Base-by-base conservation (phyloP, 2,888 invertebrate genomes). In the Stegana nigrithorax region DNA sequence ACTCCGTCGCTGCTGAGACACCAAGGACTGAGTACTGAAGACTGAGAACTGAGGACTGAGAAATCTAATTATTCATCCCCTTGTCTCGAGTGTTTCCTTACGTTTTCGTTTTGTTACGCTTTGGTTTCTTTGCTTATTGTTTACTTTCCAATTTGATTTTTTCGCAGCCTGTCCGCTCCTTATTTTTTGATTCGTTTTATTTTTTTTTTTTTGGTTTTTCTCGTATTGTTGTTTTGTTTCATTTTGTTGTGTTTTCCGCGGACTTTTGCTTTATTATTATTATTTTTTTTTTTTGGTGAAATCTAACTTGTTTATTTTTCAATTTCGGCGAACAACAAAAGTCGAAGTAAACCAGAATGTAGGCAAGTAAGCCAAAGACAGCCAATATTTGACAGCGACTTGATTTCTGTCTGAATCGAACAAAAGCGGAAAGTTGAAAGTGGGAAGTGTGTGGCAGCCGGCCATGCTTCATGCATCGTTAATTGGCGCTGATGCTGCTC, bases 51-150 rank as follows among this genome's bases (percentile, higher is more conserved):
- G 19, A 5, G 19, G 62, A 66, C 73, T 73, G 77, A 74, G 77
- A 77, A 82, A 82, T 82, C 83, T 82, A 82, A 82, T 82, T 82
- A 82, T 82, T 82, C 83, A 83, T 82, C 73, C 78, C 81, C 72
- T 77, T 81, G 80, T 71, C 67, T n/a, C 61, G 61, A 61, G 57
- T 29, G n/a, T 64, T 68, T 60, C 36, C 12, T n/a, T 14, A n/a
- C 32, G n/a, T 55, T 55, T 27, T 25, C 19, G 55, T 14, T 14
- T 39, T 14, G 56, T 17, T 50, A 29, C 55, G 8, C 10, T 39
- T 39, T 1, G n/a, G 12, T 39, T n/a, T 39, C 14, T 36, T 8
- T 36, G 4, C 23, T 19, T n/a, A n/a, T 53, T 10, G 14, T 14
- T n/a, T 55, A 17, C 4, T 26, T 3, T 59, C 36, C 14, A 29